Base-by-base conservation (phyloP, 2,888 invertebrate species). In the Hypsopygia costalis region DNA sequence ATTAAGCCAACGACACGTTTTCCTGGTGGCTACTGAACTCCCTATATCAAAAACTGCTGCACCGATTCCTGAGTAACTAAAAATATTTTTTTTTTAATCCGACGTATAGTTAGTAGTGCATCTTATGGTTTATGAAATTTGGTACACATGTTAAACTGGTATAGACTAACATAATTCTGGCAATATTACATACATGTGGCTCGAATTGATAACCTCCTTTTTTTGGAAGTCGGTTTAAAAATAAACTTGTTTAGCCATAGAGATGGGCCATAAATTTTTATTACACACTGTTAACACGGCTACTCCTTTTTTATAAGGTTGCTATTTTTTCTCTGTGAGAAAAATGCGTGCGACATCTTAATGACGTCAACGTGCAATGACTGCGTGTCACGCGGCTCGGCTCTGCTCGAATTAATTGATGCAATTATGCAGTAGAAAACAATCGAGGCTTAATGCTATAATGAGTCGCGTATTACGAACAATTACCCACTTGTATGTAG, bases 371-470 rank as follows among this genome's bases (percentile, higher is more conserved):
- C 62, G 49, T 52, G 51, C 58, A 56, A 61, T 49, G 56, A 58
- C 57, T 69, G 66, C 63, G 57, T 72, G 75, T 77, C 77, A 75
- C 69, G 75, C 75, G 63, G 64, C 57, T 60, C 67, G 73, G 57
- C 63, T 76, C 69, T 71, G 70, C 78, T 71, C 55, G 79, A 77
- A 76, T 82, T 87, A 87, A 87, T 88, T 81, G 78, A 65, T 56
- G 72, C 65, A 81, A 83, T 86, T 85, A 81, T 69, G 58, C 56
- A 70, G 73, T 72, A 81, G 79, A 85, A 86, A 82, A 85, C 76
- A 83, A 81, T 80, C 68, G 63, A 66, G 71, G 64, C 69, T 70
- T 73, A 73, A 69, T 66, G 59, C 67, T 63, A 57, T 78, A 79
- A 80, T 70, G 68, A 76, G 62, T 51, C 54, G 58, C 57, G 58